Conservation (phyloP, 1,140 invertebrate genomes). For the Zaprionus ornatus region DNA sequence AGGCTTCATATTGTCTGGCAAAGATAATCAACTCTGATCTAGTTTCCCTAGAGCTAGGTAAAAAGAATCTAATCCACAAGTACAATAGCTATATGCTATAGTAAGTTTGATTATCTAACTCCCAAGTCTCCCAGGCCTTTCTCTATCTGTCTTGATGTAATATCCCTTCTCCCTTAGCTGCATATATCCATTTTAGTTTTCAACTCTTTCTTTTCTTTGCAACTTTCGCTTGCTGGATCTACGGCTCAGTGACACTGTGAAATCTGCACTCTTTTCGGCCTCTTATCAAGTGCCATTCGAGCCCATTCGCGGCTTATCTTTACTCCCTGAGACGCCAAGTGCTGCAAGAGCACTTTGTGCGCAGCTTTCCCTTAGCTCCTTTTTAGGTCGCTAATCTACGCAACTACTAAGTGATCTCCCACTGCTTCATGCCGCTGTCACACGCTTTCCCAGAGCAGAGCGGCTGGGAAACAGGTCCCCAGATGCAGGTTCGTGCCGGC, state of each 20-base stretch:
- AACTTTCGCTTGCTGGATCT: slow-evolving; percentile 1
- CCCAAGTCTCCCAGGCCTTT: background rate
- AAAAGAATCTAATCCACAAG: no score
- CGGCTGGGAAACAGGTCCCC: slow-evolving; percentile 15
- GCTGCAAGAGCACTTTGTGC: slow-evolving; percentile 20
- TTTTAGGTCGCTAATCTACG: slow-evolving; percentile 42
- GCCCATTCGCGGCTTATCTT: slow-evolving; percentile 26
- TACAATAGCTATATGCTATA: no score
- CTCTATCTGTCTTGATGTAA: background rate
- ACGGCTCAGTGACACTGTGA: background rate
- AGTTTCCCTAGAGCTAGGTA: background rate
- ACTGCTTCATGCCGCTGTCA: slow-evolving; percentile 13
- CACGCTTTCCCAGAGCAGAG: slow-evolving; percentile 31
- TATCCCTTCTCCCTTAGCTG: background rate
- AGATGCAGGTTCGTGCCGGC: background rate
- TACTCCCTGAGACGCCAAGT: slow-evolving; percentile 3
- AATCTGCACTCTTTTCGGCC: slow-evolving; percentile 31
- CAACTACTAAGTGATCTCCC: slow-evolving; percentile 39
- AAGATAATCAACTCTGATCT: no score
- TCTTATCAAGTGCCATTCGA: background rate
- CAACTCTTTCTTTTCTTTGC: background rate
- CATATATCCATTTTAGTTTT: background rate
- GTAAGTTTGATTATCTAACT: no score
- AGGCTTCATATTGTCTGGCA: no score
- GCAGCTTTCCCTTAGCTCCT: slow-evolving; percentile 46